phyloP scores from a whole-genome alignment of 2,888 invertebrate species.

The Atrina japonica region DNA sequence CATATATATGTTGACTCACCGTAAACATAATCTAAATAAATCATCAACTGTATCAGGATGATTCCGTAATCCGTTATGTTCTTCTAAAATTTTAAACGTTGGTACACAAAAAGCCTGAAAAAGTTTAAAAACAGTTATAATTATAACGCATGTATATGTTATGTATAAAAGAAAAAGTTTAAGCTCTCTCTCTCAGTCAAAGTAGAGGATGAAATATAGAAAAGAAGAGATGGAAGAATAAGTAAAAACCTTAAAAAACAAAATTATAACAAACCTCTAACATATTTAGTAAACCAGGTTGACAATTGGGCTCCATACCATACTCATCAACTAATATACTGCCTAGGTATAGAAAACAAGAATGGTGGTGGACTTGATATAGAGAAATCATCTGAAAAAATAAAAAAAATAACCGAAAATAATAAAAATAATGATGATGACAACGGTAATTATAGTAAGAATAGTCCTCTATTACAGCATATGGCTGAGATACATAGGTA shows the following conservation, averaged over 20 bases:
- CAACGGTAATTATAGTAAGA: too few species aligned
- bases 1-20: slow-evolving; percentile 81
- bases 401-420: neutral
- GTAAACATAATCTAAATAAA: slow-evolving; percentile 91
- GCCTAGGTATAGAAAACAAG: slow-evolving; percentile 93
- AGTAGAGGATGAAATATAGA: neutral
- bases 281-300: slow-evolving; percentile 91
- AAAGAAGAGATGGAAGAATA: too few species aligned
- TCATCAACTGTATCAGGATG: slow-evolving; percentile 99
- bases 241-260: neutral
- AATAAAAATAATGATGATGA: neutral
- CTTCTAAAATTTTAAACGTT: slow-evolving; percentile 86
- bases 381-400: slow-evolving; percentile 85
- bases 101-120: slow-evolving; percentile 81
- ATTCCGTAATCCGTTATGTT: slow-evolving; percentile 89
- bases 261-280: slow-evolving; percentile 84
- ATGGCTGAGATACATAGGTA: too few species aligned
- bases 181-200: neutral
- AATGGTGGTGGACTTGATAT: slow-evolving; percentile 88
- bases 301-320: slow-evolving; percentile 87
- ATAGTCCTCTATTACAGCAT: too few species aligned
- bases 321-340: slow-evolving; percentile 95
- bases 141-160: neutral
- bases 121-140: neutral
- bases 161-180: neutral